Conservation (phyloP, 2,797 vertebrate genomes). For the Gobio occitaniae region DNA sequence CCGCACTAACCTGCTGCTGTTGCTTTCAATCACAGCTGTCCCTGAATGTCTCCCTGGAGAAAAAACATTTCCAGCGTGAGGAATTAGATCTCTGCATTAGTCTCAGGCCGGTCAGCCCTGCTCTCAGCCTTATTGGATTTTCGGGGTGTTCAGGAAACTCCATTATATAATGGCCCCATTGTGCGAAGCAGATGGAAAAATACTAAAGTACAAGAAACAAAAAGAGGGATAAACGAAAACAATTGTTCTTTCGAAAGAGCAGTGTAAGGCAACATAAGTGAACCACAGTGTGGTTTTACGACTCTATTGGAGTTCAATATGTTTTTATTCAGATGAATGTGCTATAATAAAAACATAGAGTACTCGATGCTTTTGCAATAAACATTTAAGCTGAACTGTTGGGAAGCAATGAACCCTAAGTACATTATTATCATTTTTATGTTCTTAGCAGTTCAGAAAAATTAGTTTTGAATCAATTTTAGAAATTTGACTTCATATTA, state of each 20-base stretch:
- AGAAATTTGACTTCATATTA: neutral
- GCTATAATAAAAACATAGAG: neutral
- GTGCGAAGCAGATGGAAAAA: slow-evolving; percentile 17
- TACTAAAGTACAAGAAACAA: slow-evolving; percentile 29
- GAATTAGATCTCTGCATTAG: slow-evolving; percentile 39
- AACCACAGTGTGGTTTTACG: neutral
- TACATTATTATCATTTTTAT: neutral
- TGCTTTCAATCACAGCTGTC: slow-evolving; percentile 26
- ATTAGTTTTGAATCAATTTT: neutral
- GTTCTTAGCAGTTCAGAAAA: neutral
- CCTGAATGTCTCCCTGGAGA: slow-evolving; percentile 33
- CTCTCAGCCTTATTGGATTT: slow-evolving; percentile 46
- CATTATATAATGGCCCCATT: slow-evolving; percentile 27
- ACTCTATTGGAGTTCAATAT: neutral
- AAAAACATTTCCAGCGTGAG: slow-evolving; percentile 23
- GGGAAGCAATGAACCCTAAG: neutral
- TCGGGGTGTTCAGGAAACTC: slow-evolving; percentile 19
- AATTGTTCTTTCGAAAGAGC: neutral
- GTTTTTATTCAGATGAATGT: neutral
- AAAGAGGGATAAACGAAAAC: slow-evolving; percentile 15
- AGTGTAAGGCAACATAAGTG: neutral
- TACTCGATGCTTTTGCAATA: neutral
- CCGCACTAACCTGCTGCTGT: slow-evolving; percentile 7
- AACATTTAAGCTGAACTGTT: neutral
- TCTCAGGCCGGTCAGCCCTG: slow-evolving; percentile 24